phyloP scores from a whole-genome alignment of 2,797 vertebrate genomes.

The Acrossocheilus fasciatus region DNA sequence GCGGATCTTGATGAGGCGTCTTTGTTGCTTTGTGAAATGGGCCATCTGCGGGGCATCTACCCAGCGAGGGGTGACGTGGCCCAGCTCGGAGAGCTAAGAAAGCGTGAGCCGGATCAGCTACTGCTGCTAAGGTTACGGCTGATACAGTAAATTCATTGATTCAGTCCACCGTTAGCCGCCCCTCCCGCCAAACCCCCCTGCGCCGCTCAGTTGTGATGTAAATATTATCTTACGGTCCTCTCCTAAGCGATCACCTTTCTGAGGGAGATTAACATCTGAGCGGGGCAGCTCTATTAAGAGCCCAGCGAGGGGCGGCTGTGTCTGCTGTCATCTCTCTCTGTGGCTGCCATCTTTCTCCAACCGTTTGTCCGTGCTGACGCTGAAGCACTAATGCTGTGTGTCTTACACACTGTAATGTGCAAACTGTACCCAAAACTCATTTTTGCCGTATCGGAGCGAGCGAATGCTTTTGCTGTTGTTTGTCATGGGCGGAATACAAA shows the following conservation, averaged over 20 bases:
- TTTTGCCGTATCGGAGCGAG: constrained; percentile 5
- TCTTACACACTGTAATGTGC: constrained; percentile 28
- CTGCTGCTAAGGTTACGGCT: constrained; percentile 63
- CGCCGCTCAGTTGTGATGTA: constrained; percentile 73
- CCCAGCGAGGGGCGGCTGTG: constrained; percentile 53
- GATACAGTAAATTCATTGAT: constrained; percentile 69
- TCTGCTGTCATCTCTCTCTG: constrained; percentile 52
- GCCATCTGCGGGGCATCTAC: constrained; percentile 60
- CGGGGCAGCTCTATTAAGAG: constrained; percentile 64
- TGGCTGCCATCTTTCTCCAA: constrained; percentile 51
- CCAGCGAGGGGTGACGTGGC: constrained; percentile 55
- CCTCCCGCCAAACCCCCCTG: constrained; percentile 54
- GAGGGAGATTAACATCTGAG: constrained; percentile 74
- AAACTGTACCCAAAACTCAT: constrained; percentile 16
- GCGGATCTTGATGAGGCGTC: constrained; percentile 60
- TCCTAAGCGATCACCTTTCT: constrained; percentile 76
- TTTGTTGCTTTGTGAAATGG: constrained; percentile 62
- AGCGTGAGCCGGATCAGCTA: constrained; percentile 45
- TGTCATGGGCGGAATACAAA: constrained; percentile 34
- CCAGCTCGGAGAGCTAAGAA: constrained; percentile 46
- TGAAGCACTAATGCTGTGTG: constrained; percentile 4
- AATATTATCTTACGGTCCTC: constrained; percentile 75
- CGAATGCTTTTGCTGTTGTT: constrained; percentile 24
- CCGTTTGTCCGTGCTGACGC: constrained; percentile 11
- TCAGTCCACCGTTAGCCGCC: constrained; percentile 43